A percentile compares a stretch with the other conserved stretches of the same genome.
phyloP scores from a whole-genome alignment of 1,140 invertebrate genomes.

The Calephelis virginiensis region DNA sequence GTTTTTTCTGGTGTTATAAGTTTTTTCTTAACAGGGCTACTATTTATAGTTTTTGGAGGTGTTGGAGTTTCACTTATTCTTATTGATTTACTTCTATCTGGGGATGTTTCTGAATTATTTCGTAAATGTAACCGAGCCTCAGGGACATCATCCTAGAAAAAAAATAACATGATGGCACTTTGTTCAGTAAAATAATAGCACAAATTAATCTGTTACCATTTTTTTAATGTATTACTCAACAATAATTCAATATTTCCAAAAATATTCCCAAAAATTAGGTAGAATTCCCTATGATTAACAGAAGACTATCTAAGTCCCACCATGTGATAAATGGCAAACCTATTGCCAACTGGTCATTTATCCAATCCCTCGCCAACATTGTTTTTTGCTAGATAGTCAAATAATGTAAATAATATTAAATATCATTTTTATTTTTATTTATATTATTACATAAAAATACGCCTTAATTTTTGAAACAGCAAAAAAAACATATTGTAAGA shows the following conservation, averaged over 20 bases:
- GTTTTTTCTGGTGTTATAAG: conserved; percentile 43
- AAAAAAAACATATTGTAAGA: not conserved
- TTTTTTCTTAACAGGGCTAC: conserved; percentile 24
- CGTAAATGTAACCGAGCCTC: conserved; percentile 27
- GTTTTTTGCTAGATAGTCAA: too few species aligned
- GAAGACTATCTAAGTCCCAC: too few species aligned
- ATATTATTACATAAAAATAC: too few species aligned
- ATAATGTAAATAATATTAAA: too few species aligned
- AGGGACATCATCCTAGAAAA: conserved; percentile 43
- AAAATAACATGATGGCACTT: conserved; percentile 23
- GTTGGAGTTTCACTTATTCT: conserved; percentile 45
- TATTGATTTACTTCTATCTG: conserved; percentile 36
- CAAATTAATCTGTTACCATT: not conserved
- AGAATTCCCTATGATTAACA: too few species aligned
- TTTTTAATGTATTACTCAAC: not conserved
- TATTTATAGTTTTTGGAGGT: conserved; percentile 31
- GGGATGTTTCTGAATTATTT: conserved; percentile 29
- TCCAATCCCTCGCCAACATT: too few species aligned
- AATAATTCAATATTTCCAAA: too few species aligned
- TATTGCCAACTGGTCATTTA: too few species aligned
- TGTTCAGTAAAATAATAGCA: not conserved
- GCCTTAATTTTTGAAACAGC: too few species aligned
- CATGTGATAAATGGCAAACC: too few species aligned
- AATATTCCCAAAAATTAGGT: too few species aligned
- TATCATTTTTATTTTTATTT: too few species aligned